These are phyloP conservation scores for Gallinago undulata DNA, from an alignment of 2,113 vertebrate genomes.

Conservation along the genomic window DNA sequence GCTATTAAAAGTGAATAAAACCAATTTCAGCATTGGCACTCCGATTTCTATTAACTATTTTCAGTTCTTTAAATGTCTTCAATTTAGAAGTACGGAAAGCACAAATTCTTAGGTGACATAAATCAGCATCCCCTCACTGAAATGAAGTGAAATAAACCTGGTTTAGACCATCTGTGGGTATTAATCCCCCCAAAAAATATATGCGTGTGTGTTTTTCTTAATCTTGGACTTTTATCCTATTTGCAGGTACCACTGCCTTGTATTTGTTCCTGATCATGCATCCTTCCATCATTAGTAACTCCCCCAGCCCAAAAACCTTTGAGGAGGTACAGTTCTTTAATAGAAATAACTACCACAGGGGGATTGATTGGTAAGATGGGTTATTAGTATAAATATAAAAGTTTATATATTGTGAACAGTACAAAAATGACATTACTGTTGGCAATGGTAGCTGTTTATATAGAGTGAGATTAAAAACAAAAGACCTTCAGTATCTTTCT, in stretches of 20 bases:
- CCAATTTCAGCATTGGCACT: neutral
- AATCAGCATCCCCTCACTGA: neutral
- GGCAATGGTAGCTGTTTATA: constrained; percentile 36
- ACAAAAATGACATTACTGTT: constrained; percentile 59
- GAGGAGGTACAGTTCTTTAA: constrained; percentile 99
- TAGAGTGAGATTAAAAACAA: neutral
- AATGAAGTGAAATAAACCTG: neutral
- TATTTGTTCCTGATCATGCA: constrained; percentile 98
- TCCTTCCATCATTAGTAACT: constrained; percentile 97
- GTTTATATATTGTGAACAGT: constrained; percentile 69
- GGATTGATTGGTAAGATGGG: constrained; percentile 95
- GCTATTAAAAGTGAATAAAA: neutral
- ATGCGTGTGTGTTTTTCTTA: neutral
- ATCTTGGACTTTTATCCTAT: constrained; percentile 56
- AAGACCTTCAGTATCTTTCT: neutral
- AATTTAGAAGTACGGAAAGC: neutral
- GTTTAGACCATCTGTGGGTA: neutral
- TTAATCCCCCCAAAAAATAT: neutral
- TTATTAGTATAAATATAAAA: constrained; percentile 82
- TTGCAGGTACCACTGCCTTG: constrained; percentile 95
- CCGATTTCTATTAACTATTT: neutral
- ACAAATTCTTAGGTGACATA: neutral
- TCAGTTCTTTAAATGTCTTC: neutral
- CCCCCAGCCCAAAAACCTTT: constrained; percentile 95
- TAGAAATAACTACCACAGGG: constrained; percentile 99